Percentiles rank a stretch among this genome's conserved stretches.
Evolutionary conservation across 2,888 invertebrate genomes (phyloP).

Genomic region (Choristoneura rosaceana): DNA sequence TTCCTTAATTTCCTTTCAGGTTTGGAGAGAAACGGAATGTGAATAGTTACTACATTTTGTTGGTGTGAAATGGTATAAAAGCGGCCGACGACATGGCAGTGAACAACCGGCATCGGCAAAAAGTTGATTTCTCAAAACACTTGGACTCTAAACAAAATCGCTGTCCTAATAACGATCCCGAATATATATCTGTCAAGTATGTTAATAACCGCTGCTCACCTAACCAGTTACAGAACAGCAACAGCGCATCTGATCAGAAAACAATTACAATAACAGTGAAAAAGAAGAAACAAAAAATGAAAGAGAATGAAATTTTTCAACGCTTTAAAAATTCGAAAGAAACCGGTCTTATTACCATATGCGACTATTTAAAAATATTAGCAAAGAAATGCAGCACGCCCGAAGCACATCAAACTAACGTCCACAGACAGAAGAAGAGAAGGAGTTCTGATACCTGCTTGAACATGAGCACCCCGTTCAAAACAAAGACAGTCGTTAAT

Average conservation of each 20-base stretch:
- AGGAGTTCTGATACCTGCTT: constrained; percentile 5
- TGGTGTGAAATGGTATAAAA: constrained; percentile 12
- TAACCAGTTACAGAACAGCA: not conserved
- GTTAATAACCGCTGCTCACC: not conserved
- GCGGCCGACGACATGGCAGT: constrained; percentile 42
- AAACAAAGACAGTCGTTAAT: constrained; percentile 4
- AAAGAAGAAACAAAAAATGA: not conserved
- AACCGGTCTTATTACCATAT: not conserved
- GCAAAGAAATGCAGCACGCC: constrained; percentile 10
- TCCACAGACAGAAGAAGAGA: not conserved
- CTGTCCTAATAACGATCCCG: not conserved
- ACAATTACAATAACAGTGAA: not conserved
- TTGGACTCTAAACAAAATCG: not conserved
- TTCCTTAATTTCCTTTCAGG: not conserved
- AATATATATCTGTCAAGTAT: not conserved
- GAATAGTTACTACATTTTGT: constrained; percentile 9
- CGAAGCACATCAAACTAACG: not conserved
- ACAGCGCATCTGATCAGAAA: not conserved
- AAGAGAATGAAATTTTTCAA: not conserved
- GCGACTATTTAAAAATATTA: constrained; percentile 18
- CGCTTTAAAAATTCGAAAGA: not conserved
- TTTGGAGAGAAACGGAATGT: constrained; percentile 1
- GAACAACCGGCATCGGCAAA: constrained; percentile 3
- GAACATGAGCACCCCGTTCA: constrained; percentile 1
- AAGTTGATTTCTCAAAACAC: not conserved